Conservation (phyloP, 2,797 vertebrate genomes). For the Clamator glandarius region DNA sequence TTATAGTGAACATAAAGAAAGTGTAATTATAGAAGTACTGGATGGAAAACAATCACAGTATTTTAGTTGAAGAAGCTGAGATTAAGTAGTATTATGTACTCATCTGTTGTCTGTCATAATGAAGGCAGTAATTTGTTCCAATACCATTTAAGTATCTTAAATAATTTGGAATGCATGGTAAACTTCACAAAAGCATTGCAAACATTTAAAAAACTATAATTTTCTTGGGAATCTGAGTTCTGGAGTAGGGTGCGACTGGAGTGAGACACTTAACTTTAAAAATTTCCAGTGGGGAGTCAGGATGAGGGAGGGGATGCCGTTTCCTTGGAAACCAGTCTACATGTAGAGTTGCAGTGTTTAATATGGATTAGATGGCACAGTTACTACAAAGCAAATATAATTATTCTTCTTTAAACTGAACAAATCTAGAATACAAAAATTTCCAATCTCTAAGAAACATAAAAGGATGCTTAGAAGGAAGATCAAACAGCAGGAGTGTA, state of each 20-base stretch:
- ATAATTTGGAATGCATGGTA: conserved; percentile 42
- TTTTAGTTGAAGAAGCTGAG: conserved; percentile 63
- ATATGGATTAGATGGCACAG: conserved; percentile 50
- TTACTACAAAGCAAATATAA: conserved; percentile 34
- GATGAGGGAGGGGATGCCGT: background rate
- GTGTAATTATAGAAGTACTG: conserved; percentile 60
- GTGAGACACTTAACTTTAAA: background rate
- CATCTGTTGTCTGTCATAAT: conserved; percentile 61
- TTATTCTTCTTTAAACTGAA: conserved; percentile 64
- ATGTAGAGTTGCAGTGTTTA: conserved; percentile 41
- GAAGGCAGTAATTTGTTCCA: conserved; percentile 72
- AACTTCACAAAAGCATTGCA: conserved; percentile 36
- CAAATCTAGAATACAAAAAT: conserved; percentile 63
- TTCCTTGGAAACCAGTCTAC: conserved; percentile 70
- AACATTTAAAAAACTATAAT: conserved; percentile 59
- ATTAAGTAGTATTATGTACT: conserved; percentile 42
- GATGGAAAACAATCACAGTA: conserved; percentile 54
- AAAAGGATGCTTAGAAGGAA: background rate
- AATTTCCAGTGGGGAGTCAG: conserved; percentile 9
- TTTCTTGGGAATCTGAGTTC: conserved; percentile 41
- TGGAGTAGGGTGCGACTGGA: conserved; percentile 11
- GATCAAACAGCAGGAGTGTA: background rate
- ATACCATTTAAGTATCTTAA: conserved; percentile 54
- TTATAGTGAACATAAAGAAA: conserved; percentile 49
- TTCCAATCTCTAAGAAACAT: conserved; percentile 1